Evolutionary conservation across 2,888 invertebrate genomes (phyloP).

Genomic region (Caenorhabditis sinica): DNA sequence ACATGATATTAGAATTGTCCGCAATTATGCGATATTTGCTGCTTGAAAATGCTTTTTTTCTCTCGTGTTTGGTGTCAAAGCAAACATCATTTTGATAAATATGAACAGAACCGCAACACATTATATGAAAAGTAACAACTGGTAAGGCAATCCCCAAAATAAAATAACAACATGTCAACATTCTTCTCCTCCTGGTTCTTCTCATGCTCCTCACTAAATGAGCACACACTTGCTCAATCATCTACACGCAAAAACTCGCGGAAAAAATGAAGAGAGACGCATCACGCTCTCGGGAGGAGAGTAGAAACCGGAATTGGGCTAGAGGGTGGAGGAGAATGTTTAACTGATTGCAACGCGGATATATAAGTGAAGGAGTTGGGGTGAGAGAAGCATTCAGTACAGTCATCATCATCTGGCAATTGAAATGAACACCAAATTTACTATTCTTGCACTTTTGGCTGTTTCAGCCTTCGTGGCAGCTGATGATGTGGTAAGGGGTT

Average conservation of each 20-base stretch:
- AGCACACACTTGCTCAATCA: conserved; percentile 52
- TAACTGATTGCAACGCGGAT: conserved; percentile 57
- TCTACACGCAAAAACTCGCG: conserved; percentile 54
- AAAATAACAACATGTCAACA: conserved; percentile 36
- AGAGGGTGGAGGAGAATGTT: conserved; percentile 39
- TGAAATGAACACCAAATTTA: conserved; percentile 58
- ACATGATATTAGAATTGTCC: too few species aligned
- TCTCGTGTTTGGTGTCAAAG: too few species aligned
- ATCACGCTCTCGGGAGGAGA: conserved; percentile 35
- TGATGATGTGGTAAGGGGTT: conserved; percentile 40
- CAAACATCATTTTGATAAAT: too few species aligned
- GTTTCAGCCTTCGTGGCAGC: conserved; percentile 47
- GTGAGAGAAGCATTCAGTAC: conserved; percentile 1
- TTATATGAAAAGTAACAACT: not conserved
- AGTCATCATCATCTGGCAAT: conserved; percentile 11
- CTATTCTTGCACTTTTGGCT: conserved; percentile 50
- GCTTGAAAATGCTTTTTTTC: too few species aligned
- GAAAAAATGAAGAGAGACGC: conserved; percentile 27
- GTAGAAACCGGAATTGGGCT: conserved; percentile 50
- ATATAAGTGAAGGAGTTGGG: conserved; percentile 38
- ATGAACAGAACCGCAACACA: too few species aligned
- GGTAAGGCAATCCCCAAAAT: not conserved
- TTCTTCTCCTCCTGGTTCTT: not conserved
- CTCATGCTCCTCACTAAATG: conserved; percentile 51
- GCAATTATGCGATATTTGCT: too few species aligned